Evolutionary conservation across 2,888 invertebrate species (phyloP).

Genomic region (Leptinotarsa peninsularis): DNA sequence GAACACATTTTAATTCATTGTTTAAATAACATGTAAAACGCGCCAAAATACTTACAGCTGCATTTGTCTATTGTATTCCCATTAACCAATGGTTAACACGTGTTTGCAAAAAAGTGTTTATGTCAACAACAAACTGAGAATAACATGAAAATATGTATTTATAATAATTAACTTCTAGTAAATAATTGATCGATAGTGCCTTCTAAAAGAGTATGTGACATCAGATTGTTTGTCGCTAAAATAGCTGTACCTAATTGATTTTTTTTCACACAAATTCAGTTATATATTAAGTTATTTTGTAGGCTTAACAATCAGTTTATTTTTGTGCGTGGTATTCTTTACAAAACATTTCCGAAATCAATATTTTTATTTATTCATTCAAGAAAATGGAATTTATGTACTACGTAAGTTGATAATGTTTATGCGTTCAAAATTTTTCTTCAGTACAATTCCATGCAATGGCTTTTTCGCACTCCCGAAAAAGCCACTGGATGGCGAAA

Average conservation of each 20-base stretch:
- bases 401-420: background rate
- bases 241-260: background rate
- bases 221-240: no score
- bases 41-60: no score
- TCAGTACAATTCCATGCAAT: background rate
- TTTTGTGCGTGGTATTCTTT: background rate
- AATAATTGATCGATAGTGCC: background rate
- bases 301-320: background rate
- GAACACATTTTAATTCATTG: no score
- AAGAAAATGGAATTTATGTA: background rate
- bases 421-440: background rate
- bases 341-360: background rate
- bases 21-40: no score
- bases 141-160: background rate
- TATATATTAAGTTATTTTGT: slow-evolving; percentile 4
- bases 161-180: slow-evolving; percentile 3
- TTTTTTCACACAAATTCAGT: background rate
- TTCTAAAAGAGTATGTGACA: no score
- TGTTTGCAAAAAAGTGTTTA: background rate
- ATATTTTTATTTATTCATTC: background rate
- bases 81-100: background rate
- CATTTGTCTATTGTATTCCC: background rate
- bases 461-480: no score
- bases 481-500: no score
- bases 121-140: background rate